Percentiles rank a stretch among this genome's conserved stretches.
Evolutionary conservation across 2,888 invertebrate species (phyloP).

Genomic region (Suillia variegata): DNA sequence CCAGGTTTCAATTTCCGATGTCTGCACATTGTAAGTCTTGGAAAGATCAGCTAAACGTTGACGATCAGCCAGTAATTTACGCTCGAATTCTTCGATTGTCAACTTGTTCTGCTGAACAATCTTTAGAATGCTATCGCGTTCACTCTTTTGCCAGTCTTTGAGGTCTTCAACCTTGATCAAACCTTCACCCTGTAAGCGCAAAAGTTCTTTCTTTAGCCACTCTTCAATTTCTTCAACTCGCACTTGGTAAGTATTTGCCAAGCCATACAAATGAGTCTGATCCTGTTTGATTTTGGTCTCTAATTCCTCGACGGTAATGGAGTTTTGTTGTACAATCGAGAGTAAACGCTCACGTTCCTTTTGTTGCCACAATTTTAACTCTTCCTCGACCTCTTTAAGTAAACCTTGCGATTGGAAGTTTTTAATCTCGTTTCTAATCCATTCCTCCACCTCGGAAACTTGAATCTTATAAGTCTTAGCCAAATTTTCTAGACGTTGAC

Average conservation of each 20-base stretch:
- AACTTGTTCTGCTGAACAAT: slow-evolving; percentile 50
- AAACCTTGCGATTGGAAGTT: slow-evolving; percentile 53
- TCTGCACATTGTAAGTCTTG: slow-evolving; percentile 52
- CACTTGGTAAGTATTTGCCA: slow-evolving; percentile 54
- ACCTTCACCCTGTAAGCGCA: slow-evolving; percentile 50
- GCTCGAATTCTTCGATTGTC: slow-evolving; percentile 55
- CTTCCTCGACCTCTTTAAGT: slow-evolving; percentile 51
- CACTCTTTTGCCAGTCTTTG: slow-evolving; percentile 53
- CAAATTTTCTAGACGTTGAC: slow-evolving; percentile 46
- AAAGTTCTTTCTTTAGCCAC: slow-evolving; percentile 54
- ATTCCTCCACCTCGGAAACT: slow-evolving; percentile 55
- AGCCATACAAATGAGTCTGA: slow-evolving; percentile 46
- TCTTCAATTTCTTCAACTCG: slow-evolving; percentile 54
- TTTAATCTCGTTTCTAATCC: slow-evolving; percentile 53
- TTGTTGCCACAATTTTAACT: slow-evolving; percentile 53
- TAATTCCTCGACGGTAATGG: slow-evolving; percentile 52
- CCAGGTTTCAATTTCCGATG: slow-evolving; percentile 55
- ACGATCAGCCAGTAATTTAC: slow-evolving; percentile 48
- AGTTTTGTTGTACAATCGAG: slow-evolving; percentile 46
- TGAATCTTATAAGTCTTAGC: slow-evolving; percentile 53
- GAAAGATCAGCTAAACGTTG: slow-evolving; percentile 49
- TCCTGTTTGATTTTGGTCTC: slow-evolving; percentile 53
- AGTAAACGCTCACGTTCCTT: slow-evolving; percentile 53
- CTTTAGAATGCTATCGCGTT: slow-evolving; percentile 46
- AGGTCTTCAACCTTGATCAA: slow-evolving; percentile 52